Conservation (phyloP, 2,113 vertebrate genomes). For the mouse (Mus musculus) region DNA sequence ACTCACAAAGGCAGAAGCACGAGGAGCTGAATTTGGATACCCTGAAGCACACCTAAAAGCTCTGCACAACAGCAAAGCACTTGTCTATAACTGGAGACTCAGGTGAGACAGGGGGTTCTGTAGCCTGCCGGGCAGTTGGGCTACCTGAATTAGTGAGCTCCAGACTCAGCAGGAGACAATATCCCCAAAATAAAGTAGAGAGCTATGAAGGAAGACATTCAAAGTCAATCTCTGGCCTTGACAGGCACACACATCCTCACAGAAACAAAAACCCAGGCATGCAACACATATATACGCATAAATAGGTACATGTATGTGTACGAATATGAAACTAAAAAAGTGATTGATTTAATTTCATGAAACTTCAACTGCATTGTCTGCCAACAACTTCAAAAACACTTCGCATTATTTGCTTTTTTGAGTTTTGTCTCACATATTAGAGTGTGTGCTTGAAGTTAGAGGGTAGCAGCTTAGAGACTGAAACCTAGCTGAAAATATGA, state of each 20-base stretch:
- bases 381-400: not conserved
- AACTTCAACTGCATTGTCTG: not conserved
- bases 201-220: not conserved
- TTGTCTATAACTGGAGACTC: not conserved
- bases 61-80: too few relatives aligned
- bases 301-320: not conserved
- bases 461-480: not conserved
- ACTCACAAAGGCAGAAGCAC: not conserved
- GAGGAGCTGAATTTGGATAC: not conserved
- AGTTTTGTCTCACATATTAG: not conserved
- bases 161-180: too few relatives aligned
- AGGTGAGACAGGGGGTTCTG: not conserved
- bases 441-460: not conserved
- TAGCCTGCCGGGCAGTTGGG: too few relatives aligned
- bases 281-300: too few relatives aligned
- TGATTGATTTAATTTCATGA: slow-evolving; percentile 6
- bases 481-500: not conserved
- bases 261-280: too few relatives aligned
- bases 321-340: not conserved
- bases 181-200: too few relatives aligned
- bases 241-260: not conserved
- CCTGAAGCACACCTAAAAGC: not conserved
- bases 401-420: not conserved
- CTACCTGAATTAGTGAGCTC: not conserved
- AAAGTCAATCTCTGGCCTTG: not conserved